These are phyloP conservation scores for Heterodera carotae DNA, from an alignment of 1,140 invertebrate species.

Conservation along the genomic window DNA sequence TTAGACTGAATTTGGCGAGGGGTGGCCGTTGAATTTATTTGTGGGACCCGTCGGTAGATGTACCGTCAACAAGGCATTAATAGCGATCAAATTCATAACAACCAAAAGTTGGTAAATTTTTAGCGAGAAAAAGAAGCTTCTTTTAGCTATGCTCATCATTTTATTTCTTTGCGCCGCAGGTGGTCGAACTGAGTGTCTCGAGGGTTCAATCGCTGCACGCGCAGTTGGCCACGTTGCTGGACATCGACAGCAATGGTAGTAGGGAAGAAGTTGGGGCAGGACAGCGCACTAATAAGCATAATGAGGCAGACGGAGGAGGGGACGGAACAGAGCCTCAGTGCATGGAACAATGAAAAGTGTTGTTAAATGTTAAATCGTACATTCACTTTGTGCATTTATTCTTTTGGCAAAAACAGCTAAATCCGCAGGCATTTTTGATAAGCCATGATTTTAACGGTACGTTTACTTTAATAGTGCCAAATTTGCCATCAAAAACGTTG, in stretches of 20 bases:
- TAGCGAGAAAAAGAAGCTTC: no score
- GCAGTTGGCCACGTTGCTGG: not conserved
- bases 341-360: not conserved
- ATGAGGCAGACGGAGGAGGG: not conserved
- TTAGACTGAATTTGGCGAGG: not conserved
- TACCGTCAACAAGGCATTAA: no score
- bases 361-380: no score
- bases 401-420: no score
- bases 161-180: not conserved
- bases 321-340: not conserved
- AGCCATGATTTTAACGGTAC: no score
- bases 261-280: not conserved
- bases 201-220: conserved; percentile 13
- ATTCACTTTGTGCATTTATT: no score
- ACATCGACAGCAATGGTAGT: not conserved
- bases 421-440: no score
- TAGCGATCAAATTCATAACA: not conserved
- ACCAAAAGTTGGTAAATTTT: not conserved
- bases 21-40: no score
- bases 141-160: no score
- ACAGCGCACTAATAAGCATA: not conserved
- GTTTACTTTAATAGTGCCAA: no score
- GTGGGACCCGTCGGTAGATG: no score
- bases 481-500: no score
- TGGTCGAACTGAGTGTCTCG: conserved; percentile 14